Conservation (phyloP, 2,888 invertebrate species). For the Epistrophe eligans region DNA sequence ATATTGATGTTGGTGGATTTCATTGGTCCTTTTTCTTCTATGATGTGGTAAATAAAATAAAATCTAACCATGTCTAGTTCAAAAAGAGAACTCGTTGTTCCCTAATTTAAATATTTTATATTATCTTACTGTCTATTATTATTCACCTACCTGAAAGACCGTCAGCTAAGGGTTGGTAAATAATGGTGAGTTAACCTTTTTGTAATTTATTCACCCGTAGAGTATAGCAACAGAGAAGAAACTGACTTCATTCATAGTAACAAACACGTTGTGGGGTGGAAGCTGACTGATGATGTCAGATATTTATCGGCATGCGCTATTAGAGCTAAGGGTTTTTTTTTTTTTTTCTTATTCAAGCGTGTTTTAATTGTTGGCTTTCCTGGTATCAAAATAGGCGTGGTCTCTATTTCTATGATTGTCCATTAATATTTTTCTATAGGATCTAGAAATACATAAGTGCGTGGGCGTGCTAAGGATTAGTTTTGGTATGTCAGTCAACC, state of each 20-base stretch:
- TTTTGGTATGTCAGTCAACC: background rate
- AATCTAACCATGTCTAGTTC: background rate
- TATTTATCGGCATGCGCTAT: conserved; percentile 50
- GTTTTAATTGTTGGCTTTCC: background rate
- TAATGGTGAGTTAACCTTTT: conserved; percentile 2
- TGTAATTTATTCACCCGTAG: conserved; percentile 29
- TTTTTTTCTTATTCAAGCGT: background rate
- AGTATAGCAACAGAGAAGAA: background rate
- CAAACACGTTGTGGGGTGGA: conserved; percentile 39
- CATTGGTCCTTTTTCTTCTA: background rate
- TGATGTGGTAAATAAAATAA: background rate
- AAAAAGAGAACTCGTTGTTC: background rate
- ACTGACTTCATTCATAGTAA: background rate
- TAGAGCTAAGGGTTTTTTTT: background rate
- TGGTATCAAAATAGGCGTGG: conserved; percentile 8
- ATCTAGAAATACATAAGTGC: background rate
- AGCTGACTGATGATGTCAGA: conserved; percentile 14
- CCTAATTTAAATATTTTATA: conserved; percentile 43
- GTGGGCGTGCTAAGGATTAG: conserved; percentile 10
- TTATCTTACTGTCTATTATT: background rate
- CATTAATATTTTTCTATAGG: background rate
- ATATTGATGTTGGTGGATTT: background rate
- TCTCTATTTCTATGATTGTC: conserved; percentile 1
- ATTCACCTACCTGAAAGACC: conserved; percentile 35
- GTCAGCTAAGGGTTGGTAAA: conserved; percentile 38